These are phyloP conservation scores for Rhabdomys dilectus DNA, from an alignment of 2,113 vertebrate species.

Conservation along the genomic window DNA sequence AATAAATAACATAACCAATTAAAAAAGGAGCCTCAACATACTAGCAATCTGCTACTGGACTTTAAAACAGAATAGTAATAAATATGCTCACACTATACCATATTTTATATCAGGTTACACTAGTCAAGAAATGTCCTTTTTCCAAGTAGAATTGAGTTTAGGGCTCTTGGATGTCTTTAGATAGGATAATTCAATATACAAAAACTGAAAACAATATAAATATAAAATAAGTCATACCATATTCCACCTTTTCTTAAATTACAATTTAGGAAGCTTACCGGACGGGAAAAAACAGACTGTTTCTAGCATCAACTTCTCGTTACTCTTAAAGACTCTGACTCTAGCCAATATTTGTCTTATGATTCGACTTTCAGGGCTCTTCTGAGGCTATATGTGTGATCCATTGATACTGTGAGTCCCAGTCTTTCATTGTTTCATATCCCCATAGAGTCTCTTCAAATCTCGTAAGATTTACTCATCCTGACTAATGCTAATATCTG, in stretches of 20 bases:
- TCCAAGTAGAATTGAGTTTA: neutral
- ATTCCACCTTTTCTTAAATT: neutral
- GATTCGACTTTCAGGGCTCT: neutral
- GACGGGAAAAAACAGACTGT: neutral
- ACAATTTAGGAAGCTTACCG: neutral
- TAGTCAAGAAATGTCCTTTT: neutral
- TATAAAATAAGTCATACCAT: neutral
- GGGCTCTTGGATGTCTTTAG: neutral
- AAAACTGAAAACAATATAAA: neutral
- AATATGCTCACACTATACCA: neutral
- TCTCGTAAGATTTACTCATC: neutral
- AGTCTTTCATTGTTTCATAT: neutral
- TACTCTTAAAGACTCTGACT: neutral
- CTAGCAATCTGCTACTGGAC: fast-evolving
- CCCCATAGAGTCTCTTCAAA: neutral
- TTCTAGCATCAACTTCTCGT: neutral
- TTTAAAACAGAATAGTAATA: neutral
- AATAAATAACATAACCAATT: no score
- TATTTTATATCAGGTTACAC: neutral
- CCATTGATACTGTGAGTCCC: neutral
- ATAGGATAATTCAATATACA: neutral
- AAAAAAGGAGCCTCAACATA: neutral
- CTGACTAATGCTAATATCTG: neutral
- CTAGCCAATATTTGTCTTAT: neutral
- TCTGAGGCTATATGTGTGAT: neutral